Conservation (phyloP, 1,140 invertebrate species). For the Tetragnatha versicolor region DNA sequence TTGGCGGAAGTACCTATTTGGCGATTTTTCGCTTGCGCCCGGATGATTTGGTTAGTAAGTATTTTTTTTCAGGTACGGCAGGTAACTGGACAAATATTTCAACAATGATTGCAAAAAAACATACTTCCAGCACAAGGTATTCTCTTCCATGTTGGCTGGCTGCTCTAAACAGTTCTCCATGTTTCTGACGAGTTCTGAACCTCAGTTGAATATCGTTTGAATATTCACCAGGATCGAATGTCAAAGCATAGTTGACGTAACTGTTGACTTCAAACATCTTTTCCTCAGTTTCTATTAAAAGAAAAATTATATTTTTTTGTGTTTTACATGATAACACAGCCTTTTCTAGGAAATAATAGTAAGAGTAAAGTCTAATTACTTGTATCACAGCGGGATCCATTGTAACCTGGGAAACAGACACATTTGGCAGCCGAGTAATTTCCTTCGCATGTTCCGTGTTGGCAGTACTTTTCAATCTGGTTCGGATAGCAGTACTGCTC, state of each 20-base stretch:
- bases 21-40: no score
- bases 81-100: no score
- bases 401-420: constrained; percentile 90
- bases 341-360: neutral
- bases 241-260: constrained; percentile 94
- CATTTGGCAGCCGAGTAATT: constrained; percentile 85
- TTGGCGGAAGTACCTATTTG: no score
- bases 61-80: no score
- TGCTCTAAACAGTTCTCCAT: constrained; percentile 89
- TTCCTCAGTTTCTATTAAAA: constrained; percentile 72
- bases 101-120: no score
- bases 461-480: constrained; percentile 46
- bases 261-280: constrained; percentile 87
- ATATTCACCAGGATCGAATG: constrained; percentile 91
- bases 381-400: constrained; percentile 81
- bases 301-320: neutral
- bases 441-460: constrained; percentile 90
- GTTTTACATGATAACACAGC: neutral
- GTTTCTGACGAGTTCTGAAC: constrained; percentile 90
- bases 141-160: constrained; percentile 94
- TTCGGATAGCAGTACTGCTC: constrained; percentile 58
- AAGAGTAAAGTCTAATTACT: constrained; percentile 56
- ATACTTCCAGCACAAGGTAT: constrained; percentile 90
- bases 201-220: constrained; percentile 89
- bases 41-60: no score